Evolutionary conservation across 2,113 vertebrate species (phyloP), one percentile per base, ranked within the genome.

Genomic region (Phalacrocorax pelagicus): DNA sequence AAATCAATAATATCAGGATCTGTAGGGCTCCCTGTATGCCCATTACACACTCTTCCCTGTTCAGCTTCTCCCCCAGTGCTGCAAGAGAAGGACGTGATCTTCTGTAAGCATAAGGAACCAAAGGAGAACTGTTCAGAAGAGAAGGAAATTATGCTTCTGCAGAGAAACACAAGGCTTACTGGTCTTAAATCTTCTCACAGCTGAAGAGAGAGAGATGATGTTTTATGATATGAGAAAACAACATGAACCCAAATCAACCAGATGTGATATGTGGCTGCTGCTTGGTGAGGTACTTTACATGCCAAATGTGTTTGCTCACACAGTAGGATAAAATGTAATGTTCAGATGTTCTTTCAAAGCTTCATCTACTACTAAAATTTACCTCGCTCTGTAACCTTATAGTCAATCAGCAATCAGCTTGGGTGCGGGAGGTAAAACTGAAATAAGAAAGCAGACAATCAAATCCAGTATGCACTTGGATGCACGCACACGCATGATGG

Each of bases 401-500:
- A 57, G 30, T 46, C 86, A 51, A 9, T 29, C 71, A 83, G 40
- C 30, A 55, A 42, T 32, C 34, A 77, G 51, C 34, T 54, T 61
- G 26, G 17, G 54, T 44, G 54, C 49, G 54, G 49, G 30, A 90
- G 17, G 4, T 40, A 91, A 92, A 92, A 52, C 29, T 40, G 59
- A 66, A 49, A 19, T 5, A 69, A 66, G 36, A 47, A 59, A 89
- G 29, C 17, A 40, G 15, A 17, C 30, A 70, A 8, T 21, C 32
- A 65, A 21, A 54, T 23, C 15, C 51, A 26, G 27, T 10, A 16
- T 57, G 40, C 11, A 15, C 23, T 79, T 9, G 4, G 24, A 26
- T 5, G 8, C 29, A 42, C 23, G 26, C 42, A 26, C 15, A 55
- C 26, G 36, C 15, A 30, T 0, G 0, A 32, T 38, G 24, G 36